Evolutionary conservation across 2,797 vertebrate genomes (phyloP).

Genomic region (Poeciliopsis presidionis): DNA sequence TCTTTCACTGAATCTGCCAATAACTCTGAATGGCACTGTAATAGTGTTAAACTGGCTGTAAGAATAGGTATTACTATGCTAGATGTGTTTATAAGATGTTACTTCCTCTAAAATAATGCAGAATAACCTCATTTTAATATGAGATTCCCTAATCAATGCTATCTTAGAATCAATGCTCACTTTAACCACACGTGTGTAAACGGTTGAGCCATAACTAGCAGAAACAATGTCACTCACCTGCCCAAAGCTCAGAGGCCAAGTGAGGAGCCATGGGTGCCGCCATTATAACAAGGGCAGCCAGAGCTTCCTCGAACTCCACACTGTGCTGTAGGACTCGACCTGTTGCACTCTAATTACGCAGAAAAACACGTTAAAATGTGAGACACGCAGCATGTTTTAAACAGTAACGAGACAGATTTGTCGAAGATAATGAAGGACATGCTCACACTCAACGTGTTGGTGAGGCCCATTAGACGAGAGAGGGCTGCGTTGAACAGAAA

Average conservation of each 20-base stretch:
- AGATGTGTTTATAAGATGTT: slow-evolving; percentile 4
- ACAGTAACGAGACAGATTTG: background rate
- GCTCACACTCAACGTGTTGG: slow-evolving; percentile 87
- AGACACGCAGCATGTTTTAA: background rate
- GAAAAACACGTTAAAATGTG: slow-evolving; percentile 12
- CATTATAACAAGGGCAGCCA: slow-evolving; percentile 89
- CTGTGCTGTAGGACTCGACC: slow-evolving; percentile 85
- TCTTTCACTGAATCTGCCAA: background rate
- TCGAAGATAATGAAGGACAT: background rate
- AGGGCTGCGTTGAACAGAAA: slow-evolving; percentile 91
- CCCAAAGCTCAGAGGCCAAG: slow-evolving; percentile 94
- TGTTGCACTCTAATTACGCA: slow-evolving; percentile 82
- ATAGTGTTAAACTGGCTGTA: background rate
- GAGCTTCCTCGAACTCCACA: slow-evolving; percentile 90
- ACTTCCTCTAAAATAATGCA: slow-evolving; percentile 33
- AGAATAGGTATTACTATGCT: background rate
- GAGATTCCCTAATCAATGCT: background rate
- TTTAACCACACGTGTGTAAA: background rate
- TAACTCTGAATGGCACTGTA: background rate
- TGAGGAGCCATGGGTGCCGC: slow-evolving; percentile 92
- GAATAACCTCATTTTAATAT: background rate
- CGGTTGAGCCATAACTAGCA: background rate
- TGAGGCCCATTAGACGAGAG: slow-evolving; percentile 92
- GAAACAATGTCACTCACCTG: slow-evolving; percentile 81
- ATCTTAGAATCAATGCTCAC: background rate